Percentiles rank a stretch among this genome's conserved stretches.
These are phyloP conservation scores for Brachycybe producta DNA, from an alignment of 2,888 invertebrate genomes.

Conservation along the genomic window DNA sequence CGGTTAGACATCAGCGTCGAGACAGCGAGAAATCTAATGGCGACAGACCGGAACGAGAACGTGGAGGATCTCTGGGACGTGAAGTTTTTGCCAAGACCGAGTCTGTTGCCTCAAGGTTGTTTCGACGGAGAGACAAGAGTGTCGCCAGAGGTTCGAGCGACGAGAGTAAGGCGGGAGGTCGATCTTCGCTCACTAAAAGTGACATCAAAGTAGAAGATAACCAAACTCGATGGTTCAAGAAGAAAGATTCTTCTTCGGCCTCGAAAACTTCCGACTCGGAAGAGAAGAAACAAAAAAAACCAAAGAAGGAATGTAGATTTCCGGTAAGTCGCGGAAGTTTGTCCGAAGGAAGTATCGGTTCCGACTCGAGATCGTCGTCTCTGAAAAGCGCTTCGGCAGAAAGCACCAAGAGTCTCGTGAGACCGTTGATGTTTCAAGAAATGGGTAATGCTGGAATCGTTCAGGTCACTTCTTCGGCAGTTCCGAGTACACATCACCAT, in stretches of 20 bases:
- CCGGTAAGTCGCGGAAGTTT: slow-evolving; percentile 29
- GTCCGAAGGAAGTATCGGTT: slow-evolving; percentile 33
- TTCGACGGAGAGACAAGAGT: slow-evolving; percentile 18
- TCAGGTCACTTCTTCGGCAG: not conserved
- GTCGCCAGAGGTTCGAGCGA: slow-evolving; percentile 1
- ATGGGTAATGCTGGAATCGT: slow-evolving; percentile 15
- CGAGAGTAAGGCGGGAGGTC: not conserved
- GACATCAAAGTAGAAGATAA: slow-evolving; percentile 9
- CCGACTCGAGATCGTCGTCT: slow-evolving; percentile 39
- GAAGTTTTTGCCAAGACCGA: slow-evolving; percentile 9
- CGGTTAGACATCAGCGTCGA: not conserved
- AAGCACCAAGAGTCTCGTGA: slow-evolving; percentile 35
- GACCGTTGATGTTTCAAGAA: slow-evolving; percentile 41
- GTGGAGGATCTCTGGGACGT: slow-evolving; percentile 9
- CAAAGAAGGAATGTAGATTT: slow-evolving; percentile 37
- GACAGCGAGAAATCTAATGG: not conserved
- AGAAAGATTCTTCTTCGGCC: slow-evolving; percentile 23
- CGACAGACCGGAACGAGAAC: slow-evolving; percentile 21
- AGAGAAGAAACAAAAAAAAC: slow-evolving; percentile 21
- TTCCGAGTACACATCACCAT: not conserved
- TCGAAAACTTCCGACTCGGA: slow-evolving; percentile 11
- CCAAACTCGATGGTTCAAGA: slow-evolving; percentile 11
- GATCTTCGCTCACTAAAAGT: not conserved
- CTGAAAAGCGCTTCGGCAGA: slow-evolving; percentile 30
- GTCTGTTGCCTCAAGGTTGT: slow-evolving; percentile 13